Evolutionary conservation across 2,888 invertebrate species (phyloP).

Genomic region (Pediacus dermestoides): DNA sequence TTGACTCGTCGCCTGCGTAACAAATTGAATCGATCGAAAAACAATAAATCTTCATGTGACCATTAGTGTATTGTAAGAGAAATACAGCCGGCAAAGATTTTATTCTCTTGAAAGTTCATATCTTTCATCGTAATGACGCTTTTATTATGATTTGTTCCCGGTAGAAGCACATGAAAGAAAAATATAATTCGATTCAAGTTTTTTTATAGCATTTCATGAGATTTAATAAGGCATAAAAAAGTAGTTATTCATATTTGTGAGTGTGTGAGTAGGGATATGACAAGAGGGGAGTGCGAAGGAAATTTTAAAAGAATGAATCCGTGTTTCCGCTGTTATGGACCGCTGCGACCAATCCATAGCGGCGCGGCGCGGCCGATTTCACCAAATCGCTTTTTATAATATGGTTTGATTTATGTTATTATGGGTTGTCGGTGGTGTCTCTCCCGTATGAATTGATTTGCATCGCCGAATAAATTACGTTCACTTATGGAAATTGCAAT

Average conservation of each 20-base stretch:
- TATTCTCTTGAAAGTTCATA: conserved; percentile 28
- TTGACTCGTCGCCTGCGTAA: too few relatives aligned
- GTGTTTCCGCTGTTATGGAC: too few relatives aligned
- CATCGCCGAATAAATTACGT: conserved; percentile 36
- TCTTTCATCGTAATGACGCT: conserved; percentile 31
- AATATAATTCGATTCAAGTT: conserved; percentile 33
- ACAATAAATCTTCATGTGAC: conserved; percentile 23
- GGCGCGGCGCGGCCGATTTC: too few relatives aligned
- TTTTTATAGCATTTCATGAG: conserved; percentile 30
- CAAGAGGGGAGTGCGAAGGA: too few relatives aligned
- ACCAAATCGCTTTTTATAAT: too few relatives aligned
- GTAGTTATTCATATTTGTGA: conserved; percentile 30
- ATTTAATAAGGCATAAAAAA: conserved; percentile 35
- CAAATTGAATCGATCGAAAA: conserved; percentile 22
- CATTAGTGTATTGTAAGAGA: conserved; percentile 29
- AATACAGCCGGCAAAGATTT: conserved; percentile 27
- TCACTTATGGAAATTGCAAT: conserved; percentile 40
- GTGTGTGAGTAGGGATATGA: too few relatives aligned
- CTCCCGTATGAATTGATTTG: conserved; percentile 32
- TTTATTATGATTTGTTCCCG: conserved; percentile 36
- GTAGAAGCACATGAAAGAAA: conserved; percentile 29
- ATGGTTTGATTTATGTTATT: conserved; percentile 30
- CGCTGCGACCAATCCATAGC: too few relatives aligned
- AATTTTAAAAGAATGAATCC: too few relatives aligned
- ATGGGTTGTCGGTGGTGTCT: conserved; percentile 25